Percentiles rank a stretch among this genome's conserved stretches.
phyloP scores from a whole-genome alignment of 1,140 invertebrate species.

The Patella vulgata region DNA sequence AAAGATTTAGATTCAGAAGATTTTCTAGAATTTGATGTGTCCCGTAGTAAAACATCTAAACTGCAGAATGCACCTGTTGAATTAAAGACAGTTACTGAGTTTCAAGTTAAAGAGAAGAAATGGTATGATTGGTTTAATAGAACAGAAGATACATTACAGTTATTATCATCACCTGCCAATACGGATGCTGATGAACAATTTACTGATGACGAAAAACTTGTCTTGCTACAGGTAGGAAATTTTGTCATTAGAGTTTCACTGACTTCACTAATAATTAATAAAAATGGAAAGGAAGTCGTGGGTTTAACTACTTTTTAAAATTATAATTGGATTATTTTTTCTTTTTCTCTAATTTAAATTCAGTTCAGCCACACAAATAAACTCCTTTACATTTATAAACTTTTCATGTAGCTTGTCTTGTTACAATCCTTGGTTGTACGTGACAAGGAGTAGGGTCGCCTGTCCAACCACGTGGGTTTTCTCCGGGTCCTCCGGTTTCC shows the following conservation, averaged over 20 bases:
- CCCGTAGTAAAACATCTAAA: neutral
- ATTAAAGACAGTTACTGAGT: conserved; percentile 64
- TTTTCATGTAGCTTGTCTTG: no score
- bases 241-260: neutral
- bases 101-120: conserved; percentile 69
- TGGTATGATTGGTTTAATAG: conserved; percentile 73
- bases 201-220: conserved; percentile 72
- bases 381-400: no score
- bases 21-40: neutral
- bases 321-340: no score
- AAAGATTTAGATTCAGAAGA: conserved; percentile 28
- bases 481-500: no score
- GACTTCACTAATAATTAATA: no score
- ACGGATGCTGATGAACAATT: conserved; percentile 69
- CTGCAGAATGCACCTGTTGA: neutral
- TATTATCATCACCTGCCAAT: conserved; percentile 67
- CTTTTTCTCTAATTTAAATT: no score
- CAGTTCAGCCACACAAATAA: no score
- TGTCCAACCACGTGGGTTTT: no score
- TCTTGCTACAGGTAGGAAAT: conserved; percentile 68
- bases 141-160: conserved; percentile 69
- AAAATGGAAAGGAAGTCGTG: no score
- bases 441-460: no score
- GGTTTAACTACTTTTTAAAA: no score
- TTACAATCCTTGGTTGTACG: no score